Conservation (phyloP, 2,888 invertebrate genomes). For the Hanleya hanleyi region DNA sequence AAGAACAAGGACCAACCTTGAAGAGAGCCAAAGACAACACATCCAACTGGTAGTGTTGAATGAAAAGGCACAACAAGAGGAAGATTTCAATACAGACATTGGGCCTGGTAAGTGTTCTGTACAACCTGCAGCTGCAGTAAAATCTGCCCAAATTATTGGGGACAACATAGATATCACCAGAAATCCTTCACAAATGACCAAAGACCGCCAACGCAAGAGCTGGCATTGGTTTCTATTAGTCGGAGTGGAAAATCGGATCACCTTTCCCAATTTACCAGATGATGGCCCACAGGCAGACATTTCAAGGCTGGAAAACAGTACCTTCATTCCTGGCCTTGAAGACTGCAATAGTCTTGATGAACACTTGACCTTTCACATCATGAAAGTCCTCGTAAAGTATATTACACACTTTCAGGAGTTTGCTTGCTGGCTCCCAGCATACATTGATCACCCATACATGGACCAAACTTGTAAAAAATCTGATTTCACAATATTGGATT, state of each 20-base stretch:
- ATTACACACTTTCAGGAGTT: slow-evolving; percentile 13
- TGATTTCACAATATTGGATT: slow-evolving; percentile 24
- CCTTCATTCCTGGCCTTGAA: slow-evolving; percentile 2
- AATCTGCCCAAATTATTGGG: no score
- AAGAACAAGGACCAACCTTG: neutral
- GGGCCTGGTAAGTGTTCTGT: neutral
- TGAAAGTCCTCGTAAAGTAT: slow-evolving; percentile 20
- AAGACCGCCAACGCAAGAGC: slow-evolving; percentile 14
- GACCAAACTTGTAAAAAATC: slow-evolving; percentile 21
- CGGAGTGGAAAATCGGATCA: slow-evolving; percentile 7
- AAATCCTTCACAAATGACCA: slow-evolving; percentile 14
- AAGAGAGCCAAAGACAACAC: no score
- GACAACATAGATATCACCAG: slow-evolving; percentile 24
- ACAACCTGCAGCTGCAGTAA: no score
- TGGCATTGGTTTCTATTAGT: slow-evolving; percentile 22
- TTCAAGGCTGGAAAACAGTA: neutral
- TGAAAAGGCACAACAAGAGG: neutral
- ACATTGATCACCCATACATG: slow-evolving; percentile 26
- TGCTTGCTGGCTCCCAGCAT: slow-evolving; percentile 9
- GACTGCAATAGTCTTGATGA: slow-evolving; percentile 9
- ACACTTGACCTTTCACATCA: slow-evolving; percentile 16
- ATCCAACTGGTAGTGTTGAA: neutral
- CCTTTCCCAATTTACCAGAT: slow-evolving; percentile 14
- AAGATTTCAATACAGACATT: neutral
- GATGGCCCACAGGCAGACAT: slow-evolving; percentile 12